A percentile compares a stretch with the other conserved stretches of the same genome.
phyloP scores from a whole-genome alignment of 1,140 invertebrate species.

The Cyclargus thomasi region DNA sequence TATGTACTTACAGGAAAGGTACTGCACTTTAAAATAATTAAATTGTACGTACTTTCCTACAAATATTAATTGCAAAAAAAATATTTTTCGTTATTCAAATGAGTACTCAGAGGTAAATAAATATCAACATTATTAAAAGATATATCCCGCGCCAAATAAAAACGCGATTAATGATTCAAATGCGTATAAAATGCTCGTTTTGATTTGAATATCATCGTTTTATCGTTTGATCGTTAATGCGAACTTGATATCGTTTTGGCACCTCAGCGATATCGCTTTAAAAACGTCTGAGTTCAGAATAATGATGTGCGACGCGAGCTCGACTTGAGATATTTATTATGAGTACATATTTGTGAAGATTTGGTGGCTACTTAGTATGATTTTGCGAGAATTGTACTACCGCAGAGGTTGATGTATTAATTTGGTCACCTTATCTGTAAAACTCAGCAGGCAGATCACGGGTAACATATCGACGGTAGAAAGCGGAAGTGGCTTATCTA shows the following conservation, averaged over 20 bases:
- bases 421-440: too few relatives aligned
- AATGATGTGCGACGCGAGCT: background rate
- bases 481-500: too few relatives aligned
- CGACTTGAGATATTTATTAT: background rate
- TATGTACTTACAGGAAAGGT: too few relatives aligned
- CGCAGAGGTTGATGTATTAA: too few relatives aligned
- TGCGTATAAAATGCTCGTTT: conserved; percentile 18
- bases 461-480: too few relatives aligned
- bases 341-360: too few relatives aligned
- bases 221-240: conserved; percentile 19
- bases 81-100: background rate
- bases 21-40: too few relatives aligned
- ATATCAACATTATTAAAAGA: conserved; percentile 6
- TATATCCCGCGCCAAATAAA: conserved; percentile 12
- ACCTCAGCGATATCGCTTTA: conserved; percentile 10
- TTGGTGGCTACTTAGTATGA: too few relatives aligned
- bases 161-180: conserved; percentile 21
- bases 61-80: background rate
- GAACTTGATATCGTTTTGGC: conserved; percentile 16
- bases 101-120: background rate
- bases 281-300: conserved; percentile 14
- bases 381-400: too few relatives aligned
- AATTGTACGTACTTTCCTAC: too few relatives aligned
- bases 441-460: too few relatives aligned
- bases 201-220: conserved; percentile 19